Conservation (phyloP, 2,888 invertebrate species). For the Ochropacha duplaris region DNA sequence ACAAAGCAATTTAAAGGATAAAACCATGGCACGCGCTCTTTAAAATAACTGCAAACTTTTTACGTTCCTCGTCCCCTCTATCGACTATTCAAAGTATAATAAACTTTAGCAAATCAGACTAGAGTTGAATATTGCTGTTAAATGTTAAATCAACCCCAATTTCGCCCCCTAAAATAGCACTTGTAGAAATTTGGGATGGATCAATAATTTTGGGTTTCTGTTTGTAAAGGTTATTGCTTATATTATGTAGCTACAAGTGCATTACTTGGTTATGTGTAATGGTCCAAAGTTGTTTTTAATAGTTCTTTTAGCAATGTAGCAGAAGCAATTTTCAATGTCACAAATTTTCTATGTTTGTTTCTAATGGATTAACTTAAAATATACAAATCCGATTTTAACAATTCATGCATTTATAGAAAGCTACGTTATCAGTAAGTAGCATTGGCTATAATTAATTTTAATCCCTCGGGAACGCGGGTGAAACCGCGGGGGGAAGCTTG, state of each 20-base stretch:
- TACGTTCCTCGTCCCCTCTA: not conserved
- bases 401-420: no score
- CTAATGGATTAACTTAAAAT: no score
- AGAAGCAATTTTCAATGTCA: no score
- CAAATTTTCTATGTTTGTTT: no score
- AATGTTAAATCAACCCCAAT: slow-evolving; percentile 3
- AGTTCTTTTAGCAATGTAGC: no score
- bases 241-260: not conserved
- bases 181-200: slow-evolving; percentile 14
- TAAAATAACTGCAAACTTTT: slow-evolving; percentile 24
- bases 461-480: no score
- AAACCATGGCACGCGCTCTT: slow-evolving; percentile 41
- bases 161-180: slow-evolving; percentile 16
- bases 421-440: no score
- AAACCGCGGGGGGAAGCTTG: no score
- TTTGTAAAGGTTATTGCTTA: slow-evolving; percentile 1
- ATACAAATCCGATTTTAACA: no score
- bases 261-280: no score
- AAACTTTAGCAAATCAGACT: not conserved
- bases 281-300: no score
- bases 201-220: slow-evolving; percentile 21
- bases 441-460: no score
- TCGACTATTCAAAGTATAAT: not conserved
- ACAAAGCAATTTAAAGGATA: not conserved
- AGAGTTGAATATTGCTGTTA: not conserved